Evolutionary conservation across 2,888 invertebrate species (phyloP).

Genomic region (Vesta saturnalis): DNA sequence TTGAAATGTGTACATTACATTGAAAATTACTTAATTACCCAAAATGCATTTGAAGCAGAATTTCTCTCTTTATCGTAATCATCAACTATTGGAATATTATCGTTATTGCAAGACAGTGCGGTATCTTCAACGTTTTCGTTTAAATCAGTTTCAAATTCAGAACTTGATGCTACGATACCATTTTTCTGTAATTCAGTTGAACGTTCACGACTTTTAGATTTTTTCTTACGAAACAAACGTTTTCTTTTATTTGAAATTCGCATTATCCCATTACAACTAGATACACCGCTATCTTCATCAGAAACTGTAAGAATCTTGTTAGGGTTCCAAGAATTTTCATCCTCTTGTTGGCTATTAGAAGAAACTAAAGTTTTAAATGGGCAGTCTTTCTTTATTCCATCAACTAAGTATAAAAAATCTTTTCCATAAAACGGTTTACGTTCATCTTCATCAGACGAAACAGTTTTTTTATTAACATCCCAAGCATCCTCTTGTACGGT

Average conservation of each 20-base stretch:
- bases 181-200: conserved; percentile 7
- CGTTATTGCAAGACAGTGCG: not conserved
- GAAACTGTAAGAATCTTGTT: not conserved
- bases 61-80: conserved; percentile 16
- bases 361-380: not conserved
- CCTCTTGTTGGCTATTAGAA: not conserved
- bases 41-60: conserved; percentile 47
- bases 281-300: conserved; percentile 16
- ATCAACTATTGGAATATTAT: not conserved
- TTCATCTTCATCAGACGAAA: conserved; percentile 26
- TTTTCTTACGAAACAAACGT: conserved; percentile 20
- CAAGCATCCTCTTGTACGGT: conserved; percentile 14
- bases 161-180: not conserved
- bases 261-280: conserved; percentile 9
- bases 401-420: conserved; percentile 67
- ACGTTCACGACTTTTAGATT: not conserved
- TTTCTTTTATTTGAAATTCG: conserved; percentile 20
- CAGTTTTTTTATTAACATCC: conserved; percentile 11
- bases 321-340: conserved; percentile 18
- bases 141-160: not conserved
- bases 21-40: conserved; percentile 45
- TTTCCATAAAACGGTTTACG: conserved; percentile 46
- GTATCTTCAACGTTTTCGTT: not conserved
- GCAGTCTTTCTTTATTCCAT: conserved; percentile 64
- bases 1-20: conserved; percentile 21